phyloP scores from a whole-genome alignment of 2,888 invertebrate species.

The Habrosyne pyritoides region DNA sequence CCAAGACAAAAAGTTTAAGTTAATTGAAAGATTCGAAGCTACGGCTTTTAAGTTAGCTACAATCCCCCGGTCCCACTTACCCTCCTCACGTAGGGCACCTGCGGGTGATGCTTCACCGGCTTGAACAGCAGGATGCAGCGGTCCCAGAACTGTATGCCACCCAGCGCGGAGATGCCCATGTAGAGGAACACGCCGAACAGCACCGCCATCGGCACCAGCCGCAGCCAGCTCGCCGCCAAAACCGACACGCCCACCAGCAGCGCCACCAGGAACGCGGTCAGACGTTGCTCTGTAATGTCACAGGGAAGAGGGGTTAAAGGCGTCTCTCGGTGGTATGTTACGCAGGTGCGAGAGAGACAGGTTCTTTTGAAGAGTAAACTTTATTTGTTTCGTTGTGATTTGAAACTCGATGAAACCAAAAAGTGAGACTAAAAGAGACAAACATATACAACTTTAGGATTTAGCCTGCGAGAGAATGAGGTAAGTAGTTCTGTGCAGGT shows the following conservation, averaged over 20 bases:
- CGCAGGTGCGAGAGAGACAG: neutral
- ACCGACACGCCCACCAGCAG: conserved; percentile 93
- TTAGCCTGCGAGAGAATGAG: no score
- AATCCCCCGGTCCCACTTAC: conserved; percentile 75
- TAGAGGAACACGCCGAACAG: conserved; percentile 98
- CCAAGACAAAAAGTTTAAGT: no score
- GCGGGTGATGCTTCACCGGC: conserved; percentile 98
- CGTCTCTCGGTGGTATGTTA: neutral
- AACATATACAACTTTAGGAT: no score
- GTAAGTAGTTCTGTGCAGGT: no score
- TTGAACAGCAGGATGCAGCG: conserved; percentile 94
- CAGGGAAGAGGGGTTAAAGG: neutral
- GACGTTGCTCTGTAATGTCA: conserved; percentile 87
- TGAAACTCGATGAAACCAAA: no score
- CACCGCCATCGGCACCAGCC: conserved; percentile 96
- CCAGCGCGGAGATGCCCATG: conserved; percentile 97
- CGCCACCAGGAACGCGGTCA: conserved; percentile 92
- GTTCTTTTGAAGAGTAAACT: no score
- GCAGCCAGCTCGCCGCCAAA: conserved; percentile 90
- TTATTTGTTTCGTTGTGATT: no score
- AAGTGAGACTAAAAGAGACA: no score
- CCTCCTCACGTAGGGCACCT: conserved; percentile 93
- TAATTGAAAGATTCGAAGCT: no score
- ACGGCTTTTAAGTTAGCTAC: no score
- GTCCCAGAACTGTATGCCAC: conserved; percentile 97